These are phyloP conservation scores for Lydus trimaculatus DNA, from an alignment of 2,888 invertebrate genomes.

Conservation along the genomic window DNA sequence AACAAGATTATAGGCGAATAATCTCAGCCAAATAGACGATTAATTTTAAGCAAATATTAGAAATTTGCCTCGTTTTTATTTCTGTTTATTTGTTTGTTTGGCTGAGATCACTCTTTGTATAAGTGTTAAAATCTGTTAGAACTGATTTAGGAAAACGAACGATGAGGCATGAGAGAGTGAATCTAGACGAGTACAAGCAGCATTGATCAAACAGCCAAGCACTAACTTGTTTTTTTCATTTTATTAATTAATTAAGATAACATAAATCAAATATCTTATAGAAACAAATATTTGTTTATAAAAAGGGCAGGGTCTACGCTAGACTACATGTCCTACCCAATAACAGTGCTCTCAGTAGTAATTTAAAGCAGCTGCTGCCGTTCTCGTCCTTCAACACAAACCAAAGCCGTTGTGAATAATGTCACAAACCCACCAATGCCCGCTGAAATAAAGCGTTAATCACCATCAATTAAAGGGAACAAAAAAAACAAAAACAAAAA, in stretches of 20 bases:
- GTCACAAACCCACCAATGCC: slow-evolving; percentile 58
- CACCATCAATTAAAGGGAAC: slow-evolving; percentile 27
- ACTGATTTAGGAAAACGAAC: slow-evolving; percentile 24
- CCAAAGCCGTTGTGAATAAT: slow-evolving; percentile 60
- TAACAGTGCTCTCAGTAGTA: slow-evolving; percentile 47
- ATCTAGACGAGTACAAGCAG: slow-evolving; percentile 55
- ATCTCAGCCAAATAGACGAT: slow-evolving; percentile 24
- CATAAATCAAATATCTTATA: slow-evolving; percentile 10
- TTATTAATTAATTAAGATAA: background rate
- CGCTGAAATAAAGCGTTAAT: slow-evolving; percentile 56
- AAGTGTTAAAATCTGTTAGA: background rate
- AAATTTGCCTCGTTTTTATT: background rate
- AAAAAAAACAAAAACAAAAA: slow-evolving; percentile 29
- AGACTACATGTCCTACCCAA: slow-evolving; percentile 51
- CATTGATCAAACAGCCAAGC: slow-evolving; percentile 41
- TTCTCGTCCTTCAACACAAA: slow-evolving; percentile 57
- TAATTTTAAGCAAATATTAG: background rate
- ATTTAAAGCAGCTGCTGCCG: slow-evolving; percentile 49
- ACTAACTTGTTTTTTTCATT: slow-evolving; percentile 34
- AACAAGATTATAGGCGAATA: slow-evolving; percentile 30
- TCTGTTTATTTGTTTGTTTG: background rate
- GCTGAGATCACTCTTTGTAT: background rate
- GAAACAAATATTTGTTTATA: background rate
- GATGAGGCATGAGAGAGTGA: slow-evolving; percentile 44
- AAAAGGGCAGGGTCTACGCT: slow-evolving; percentile 27